phyloP scores from a whole-genome alignment of 2,888 invertebrate species.

The Epistrophe grossulariae region DNA sequence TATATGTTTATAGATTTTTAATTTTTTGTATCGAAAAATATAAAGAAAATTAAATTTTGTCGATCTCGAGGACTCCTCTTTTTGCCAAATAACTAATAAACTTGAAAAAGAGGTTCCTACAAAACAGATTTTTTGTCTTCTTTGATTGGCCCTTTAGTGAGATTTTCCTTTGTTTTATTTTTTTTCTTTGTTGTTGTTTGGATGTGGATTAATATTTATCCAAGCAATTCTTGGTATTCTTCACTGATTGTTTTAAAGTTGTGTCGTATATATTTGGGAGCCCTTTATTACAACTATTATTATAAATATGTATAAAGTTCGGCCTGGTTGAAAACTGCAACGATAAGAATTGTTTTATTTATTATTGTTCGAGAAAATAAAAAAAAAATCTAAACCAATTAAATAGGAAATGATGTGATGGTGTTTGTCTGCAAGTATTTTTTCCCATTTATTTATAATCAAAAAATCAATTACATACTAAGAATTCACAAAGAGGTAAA shows the following conservation, averaged over 20 bases:
- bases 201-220: slow-evolving; percentile 35
- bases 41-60: slow-evolving; percentile 50
- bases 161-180: slow-evolving; percentile 21
- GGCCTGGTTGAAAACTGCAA: slow-evolving; percentile 74
- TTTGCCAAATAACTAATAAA: slow-evolving; percentile 74
- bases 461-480: slow-evolving; percentile 1
- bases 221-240: slow-evolving; percentile 54
- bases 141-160: slow-evolving; percentile 28
- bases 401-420: not conserved
- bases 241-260: slow-evolving; percentile 55
- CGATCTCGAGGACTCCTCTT: slow-evolving; percentile 58
- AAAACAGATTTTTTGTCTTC: slow-evolving; percentile 49
- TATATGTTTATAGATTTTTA: slow-evolving; percentile 34
- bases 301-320: slow-evolving; percentile 75
- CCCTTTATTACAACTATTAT: slow-evolving; percentile 58
- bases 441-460: not conserved
- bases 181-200: slow-evolving; percentile 22
- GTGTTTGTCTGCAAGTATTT: slow-evolving; percentile 4
- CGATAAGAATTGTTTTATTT: not conserved
- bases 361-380: not conserved
- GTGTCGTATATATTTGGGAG: slow-evolving; percentile 48
- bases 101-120: slow-evolving; percentile 72
- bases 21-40: slow-evolving; percentile 42
- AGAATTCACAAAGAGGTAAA: not conserved
- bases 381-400: not conserved